phyloP scores from a whole-genome alignment of 1,140 invertebrate species.

The Delia radicum region DNA sequence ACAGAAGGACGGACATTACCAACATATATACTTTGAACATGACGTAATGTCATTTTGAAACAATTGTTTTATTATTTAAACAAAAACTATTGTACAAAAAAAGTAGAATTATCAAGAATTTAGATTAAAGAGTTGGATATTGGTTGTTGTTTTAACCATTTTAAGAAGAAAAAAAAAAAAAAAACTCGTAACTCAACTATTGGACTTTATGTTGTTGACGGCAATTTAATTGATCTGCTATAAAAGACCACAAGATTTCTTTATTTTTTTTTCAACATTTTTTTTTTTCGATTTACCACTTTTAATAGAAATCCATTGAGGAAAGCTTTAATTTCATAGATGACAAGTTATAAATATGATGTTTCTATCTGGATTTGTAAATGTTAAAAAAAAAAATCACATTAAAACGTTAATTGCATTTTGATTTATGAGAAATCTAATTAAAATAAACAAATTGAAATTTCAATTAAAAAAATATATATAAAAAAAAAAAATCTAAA shows the following conservation, averaged over 20 bases:
- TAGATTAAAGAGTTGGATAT: neutral
- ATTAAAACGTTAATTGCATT: conserved; percentile 27
- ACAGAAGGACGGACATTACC: neutral
- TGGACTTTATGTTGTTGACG: neutral
- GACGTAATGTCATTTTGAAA: neutral
- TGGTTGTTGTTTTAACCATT: neutral
- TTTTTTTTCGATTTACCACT: neutral
- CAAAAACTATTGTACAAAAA: neutral
- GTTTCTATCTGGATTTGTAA: neutral
- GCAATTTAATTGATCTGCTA: neutral
- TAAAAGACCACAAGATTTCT: neutral
- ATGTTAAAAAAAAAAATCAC: neutral
- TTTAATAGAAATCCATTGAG: neutral
- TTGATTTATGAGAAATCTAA: conserved; percentile 34
- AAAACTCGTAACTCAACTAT: too few relatives aligned
- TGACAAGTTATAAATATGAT: neutral
- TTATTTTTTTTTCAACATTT: neutral
- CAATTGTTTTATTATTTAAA: too few relatives aligned
- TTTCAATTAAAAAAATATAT: neutral
- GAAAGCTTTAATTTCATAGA: conserved; percentile 14
- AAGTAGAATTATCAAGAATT: neutral
- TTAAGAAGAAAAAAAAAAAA: too few relatives aligned
- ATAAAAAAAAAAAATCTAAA: neutral
- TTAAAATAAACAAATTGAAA: conserved; percentile 24
- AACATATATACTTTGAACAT: neutral